These are phyloP conservation scores for Lasius platythorax DNA, from an alignment of 2,888 invertebrate species.

Conservation along the genomic window DNA sequence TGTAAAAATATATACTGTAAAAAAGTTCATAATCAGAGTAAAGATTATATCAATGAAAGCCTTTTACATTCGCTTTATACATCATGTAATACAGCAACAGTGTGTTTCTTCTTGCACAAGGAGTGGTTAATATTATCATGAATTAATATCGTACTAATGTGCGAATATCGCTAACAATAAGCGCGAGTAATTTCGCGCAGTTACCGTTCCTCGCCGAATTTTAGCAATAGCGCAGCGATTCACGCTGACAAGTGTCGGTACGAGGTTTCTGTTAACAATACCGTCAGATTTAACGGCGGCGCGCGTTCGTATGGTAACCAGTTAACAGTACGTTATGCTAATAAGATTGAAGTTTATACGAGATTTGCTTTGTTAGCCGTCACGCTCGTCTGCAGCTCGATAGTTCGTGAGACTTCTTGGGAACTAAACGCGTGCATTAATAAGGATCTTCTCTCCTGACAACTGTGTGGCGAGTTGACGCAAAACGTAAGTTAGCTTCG, in stretches of 20 bases:
- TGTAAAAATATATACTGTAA: neutral
- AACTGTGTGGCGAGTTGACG: conserved; percentile 39
- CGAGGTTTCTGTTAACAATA: conserved; percentile 42
- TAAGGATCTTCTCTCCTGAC: conserved; percentile 34
- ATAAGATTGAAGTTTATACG: conserved; percentile 45
- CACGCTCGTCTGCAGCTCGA: conserved; percentile 28
- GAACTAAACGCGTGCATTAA: conserved; percentile 47
- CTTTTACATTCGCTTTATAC: neutral
- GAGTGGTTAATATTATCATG: neutral
- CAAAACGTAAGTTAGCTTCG: conserved; percentile 32
- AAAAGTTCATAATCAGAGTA: neutral
- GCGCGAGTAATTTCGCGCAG: neutral
- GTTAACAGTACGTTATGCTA: conserved; percentile 38
- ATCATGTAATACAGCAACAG: neutral
- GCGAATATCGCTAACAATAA: neutral
- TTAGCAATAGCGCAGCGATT: conserved; percentile 27
- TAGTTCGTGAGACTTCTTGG: conserved; percentile 46
- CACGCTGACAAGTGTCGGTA: conserved; percentile 18
- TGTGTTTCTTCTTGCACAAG: neutral
- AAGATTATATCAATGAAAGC: neutral
- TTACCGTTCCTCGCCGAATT: conserved; percentile 17
- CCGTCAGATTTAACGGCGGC: conserved; percentile 22
- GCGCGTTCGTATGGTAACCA: conserved; percentile 17
- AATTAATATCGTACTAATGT: neutral
- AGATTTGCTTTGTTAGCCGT: conserved; percentile 34